These are phyloP conservation scores for Tanaodytes sp. DNA, from an alignment of 2,888 invertebrate genomes.

Conservation along the genomic window DNA sequence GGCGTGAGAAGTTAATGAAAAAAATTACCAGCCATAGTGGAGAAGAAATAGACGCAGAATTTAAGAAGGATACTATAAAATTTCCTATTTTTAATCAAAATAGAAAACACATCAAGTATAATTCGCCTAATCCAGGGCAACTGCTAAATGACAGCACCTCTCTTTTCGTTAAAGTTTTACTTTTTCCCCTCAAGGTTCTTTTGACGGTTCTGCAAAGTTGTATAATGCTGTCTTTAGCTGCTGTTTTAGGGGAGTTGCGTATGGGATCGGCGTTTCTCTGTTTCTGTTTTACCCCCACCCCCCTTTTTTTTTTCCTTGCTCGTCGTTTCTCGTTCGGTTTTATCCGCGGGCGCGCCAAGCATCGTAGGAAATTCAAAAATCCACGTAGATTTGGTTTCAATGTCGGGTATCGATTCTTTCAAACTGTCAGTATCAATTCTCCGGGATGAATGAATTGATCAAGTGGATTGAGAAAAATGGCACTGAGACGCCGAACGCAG, in stretches of 20 bases:
- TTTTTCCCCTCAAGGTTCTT: constrained; percentile 19
- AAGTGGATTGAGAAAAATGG: constrained; percentile 48
- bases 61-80: constrained; percentile 25
- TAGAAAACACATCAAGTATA: constrained; percentile 21
- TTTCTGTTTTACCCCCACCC: too few relatives aligned
- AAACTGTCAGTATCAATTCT: constrained; percentile 52
- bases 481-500: constrained; percentile 27
- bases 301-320: too few relatives aligned
- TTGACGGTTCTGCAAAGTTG: constrained; percentile 21
- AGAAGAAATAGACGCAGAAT: constrained; percentile 19
- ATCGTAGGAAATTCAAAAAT: too few relatives aligned
- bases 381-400: constrained; percentile 30
- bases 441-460: constrained; percentile 48
- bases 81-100: constrained; percentile 24
- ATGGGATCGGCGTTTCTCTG: too few relatives aligned
- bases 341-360: too few relatives aligned
- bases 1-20: constrained; percentile 15
- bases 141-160: constrained; percentile 18
- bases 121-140: constrained; percentile 20
- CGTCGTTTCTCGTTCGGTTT: too few relatives aligned
- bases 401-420: constrained; percentile 39
- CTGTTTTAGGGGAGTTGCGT: too few relatives aligned
- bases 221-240: constrained; percentile 24
- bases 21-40: constrained; percentile 18
- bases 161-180: constrained; percentile 23